Evolutionary conservation across 2,888 invertebrate species (phyloP).

Genomic region (Lepidocyrtinus sp.): DNA sequence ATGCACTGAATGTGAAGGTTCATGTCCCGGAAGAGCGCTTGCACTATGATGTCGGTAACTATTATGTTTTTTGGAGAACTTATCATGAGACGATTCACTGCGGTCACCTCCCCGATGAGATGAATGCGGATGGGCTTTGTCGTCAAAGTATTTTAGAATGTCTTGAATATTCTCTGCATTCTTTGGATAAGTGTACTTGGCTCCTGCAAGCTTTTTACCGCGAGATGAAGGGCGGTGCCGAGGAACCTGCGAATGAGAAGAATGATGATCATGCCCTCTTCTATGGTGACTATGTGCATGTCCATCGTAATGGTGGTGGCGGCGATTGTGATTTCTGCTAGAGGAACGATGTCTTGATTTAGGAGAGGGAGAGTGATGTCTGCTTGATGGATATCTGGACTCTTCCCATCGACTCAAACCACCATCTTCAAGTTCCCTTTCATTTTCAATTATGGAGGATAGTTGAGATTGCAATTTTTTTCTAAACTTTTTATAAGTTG

Average conservation of each 20-base stretch:
- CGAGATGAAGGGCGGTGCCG: constrained; percentile 16
- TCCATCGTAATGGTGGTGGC: constrained; percentile 15
- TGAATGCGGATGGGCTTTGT: constrained; percentile 28
- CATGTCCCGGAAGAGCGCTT: constrained; percentile 7
- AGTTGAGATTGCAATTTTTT: constrained; percentile 37
- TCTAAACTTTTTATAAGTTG: constrained; percentile 37
- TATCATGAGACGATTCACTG: constrained; percentile 1
- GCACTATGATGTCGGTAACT: constrained; percentile 7
- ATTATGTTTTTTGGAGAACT: not conserved
- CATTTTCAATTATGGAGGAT: constrained; percentile 29
- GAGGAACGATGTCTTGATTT: constrained; percentile 27
- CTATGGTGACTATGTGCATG: constrained; percentile 15
- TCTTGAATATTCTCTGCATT: constrained; percentile 70
- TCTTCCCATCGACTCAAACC: constrained; percentile 28
- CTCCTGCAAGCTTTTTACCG: constrained; percentile 37
- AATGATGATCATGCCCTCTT: constrained; percentile 29
- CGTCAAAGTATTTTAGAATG: constrained; percentile 68
- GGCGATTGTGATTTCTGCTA: constrained; percentile 14
- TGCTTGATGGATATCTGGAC: constrained; percentile 20
- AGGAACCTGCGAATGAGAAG: constrained; percentile 40
- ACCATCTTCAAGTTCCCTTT: constrained; percentile 34
- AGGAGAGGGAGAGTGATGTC: not conserved
- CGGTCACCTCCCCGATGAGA: not conserved
- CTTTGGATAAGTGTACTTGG: constrained; percentile 67
- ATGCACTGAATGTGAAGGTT: not conserved